These are phyloP conservation scores for Guaruba guarouba DNA, from an alignment of 2,113 vertebrate genomes.

Conservation along the genomic window DNA sequence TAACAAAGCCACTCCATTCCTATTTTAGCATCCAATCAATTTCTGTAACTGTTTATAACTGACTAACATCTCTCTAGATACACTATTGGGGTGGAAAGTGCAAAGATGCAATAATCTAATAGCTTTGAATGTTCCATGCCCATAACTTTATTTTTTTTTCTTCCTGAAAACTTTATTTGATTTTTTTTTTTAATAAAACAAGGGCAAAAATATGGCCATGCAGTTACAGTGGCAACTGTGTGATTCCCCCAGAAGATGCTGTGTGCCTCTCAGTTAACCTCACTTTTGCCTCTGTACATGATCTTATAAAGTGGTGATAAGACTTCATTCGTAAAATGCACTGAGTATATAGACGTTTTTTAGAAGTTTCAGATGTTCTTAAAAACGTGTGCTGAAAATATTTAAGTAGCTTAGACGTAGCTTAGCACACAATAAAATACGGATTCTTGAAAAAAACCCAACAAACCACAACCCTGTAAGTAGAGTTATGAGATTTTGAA, in stretches of 20 bases:
- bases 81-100: background rate
- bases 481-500: background rate
- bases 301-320: background rate
- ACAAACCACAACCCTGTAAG: background rate
- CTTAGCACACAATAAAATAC: background rate
- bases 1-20: background rate
- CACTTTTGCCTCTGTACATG: background rate
- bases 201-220: fast-evolving
- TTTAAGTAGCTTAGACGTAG: background rate
- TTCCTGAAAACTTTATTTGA: background rate
- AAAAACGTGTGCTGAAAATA: background rate
- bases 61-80: background rate
- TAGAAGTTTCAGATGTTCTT: background rate
- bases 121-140: background rate
- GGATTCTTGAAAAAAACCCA: background rate
- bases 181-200: background rate
- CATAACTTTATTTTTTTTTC: background rate
- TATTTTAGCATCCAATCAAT: background rate
- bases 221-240: background rate
- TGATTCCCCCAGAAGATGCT: background rate
- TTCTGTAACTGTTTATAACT: background rate
- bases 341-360: background rate
- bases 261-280: background rate
- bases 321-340: background rate
- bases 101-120: background rate